Conservation (phyloP, 2,113 vertebrate species). For the Leucopternis melanops region DNA sequence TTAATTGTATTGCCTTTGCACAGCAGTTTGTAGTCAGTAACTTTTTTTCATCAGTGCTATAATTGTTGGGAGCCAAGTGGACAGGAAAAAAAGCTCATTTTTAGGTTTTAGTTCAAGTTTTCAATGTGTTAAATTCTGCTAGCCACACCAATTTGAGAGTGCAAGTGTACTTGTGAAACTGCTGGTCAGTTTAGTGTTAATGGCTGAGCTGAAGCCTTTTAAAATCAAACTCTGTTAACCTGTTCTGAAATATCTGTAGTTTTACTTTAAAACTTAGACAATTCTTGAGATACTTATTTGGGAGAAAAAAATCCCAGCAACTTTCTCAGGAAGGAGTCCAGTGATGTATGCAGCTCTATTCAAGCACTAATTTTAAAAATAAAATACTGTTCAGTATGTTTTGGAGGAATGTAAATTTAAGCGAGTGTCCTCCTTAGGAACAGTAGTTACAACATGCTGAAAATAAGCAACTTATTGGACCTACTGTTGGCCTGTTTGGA, state of each 20-base stretch:
- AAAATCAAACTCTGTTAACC: neutral
- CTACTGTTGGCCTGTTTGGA: neutral
- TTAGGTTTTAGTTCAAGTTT: neutral
- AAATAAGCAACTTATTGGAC: neutral
- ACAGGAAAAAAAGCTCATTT: accelerated
- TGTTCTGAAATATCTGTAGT: neutral
- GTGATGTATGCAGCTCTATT: neutral
- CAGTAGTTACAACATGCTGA: neutral
- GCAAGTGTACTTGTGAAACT: neutral
- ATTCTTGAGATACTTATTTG: neutral
- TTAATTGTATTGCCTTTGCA: neutral
- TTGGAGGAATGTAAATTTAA: neutral
- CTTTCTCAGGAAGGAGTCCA: neutral
- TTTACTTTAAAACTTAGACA: neutral
- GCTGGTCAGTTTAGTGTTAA: neutral
- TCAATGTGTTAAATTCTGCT: neutral
- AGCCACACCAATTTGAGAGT: neutral
- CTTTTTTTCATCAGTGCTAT: neutral
- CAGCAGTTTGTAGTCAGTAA: too few relatives aligned
- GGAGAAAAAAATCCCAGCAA: accelerated
- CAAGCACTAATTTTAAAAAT: neutral
- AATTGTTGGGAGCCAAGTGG: neutral
- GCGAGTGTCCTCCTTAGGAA: neutral
- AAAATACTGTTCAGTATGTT: neutral
- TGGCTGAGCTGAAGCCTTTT: conserved; percentile 13